These are phyloP conservation scores for Acrocephalus kingi DNA, from an alignment of 2,113 vertebrate genomes.

Conservation along the genomic window DNA sequence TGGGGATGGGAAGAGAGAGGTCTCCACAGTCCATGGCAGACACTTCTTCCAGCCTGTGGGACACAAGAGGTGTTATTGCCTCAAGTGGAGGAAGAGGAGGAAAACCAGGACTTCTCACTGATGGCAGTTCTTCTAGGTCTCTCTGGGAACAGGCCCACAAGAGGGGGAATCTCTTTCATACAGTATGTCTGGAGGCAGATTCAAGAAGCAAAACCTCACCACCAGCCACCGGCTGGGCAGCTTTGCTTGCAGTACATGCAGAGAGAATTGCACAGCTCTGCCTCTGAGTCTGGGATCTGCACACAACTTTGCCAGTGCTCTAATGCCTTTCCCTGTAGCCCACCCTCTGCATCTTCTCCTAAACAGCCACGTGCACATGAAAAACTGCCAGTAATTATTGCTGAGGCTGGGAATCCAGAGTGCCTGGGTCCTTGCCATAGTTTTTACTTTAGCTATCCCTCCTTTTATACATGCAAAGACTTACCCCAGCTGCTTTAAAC, in stretches of 20 bases:
- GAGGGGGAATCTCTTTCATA: not conserved
- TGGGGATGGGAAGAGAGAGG: conserved; percentile 14
- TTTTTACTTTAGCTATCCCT: not conserved
- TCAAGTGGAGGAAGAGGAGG: not conserved
- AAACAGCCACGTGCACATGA: not conserved
- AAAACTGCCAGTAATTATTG: not conserved
- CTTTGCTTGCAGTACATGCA: not conserved
- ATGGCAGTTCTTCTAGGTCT: not conserved
- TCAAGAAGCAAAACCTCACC: not conserved
- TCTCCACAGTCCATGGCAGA: conserved; percentile 48
- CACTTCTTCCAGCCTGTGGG: conserved; percentile 69
- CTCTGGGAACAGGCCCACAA: not conserved
- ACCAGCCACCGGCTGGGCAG: not conserved
- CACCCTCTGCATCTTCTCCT: not conserved
- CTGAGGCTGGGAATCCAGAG: not conserved
- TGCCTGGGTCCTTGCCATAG: not conserved
- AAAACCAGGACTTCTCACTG: not conserved
- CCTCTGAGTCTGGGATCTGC: not conserved
- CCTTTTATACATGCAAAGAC: not conserved
- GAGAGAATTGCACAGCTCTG: not conserved
- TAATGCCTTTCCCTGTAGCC: not conserved
- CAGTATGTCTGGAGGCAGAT: not conserved
- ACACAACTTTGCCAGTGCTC: not conserved
- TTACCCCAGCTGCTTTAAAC: conserved; percentile 88
- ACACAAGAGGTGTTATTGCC: conserved; percentile 45